These are phyloP conservation scores for Orchestia grillus DNA, from an alignment of 1,140 invertebrate genomes.

Conservation along the genomic window DNA sequence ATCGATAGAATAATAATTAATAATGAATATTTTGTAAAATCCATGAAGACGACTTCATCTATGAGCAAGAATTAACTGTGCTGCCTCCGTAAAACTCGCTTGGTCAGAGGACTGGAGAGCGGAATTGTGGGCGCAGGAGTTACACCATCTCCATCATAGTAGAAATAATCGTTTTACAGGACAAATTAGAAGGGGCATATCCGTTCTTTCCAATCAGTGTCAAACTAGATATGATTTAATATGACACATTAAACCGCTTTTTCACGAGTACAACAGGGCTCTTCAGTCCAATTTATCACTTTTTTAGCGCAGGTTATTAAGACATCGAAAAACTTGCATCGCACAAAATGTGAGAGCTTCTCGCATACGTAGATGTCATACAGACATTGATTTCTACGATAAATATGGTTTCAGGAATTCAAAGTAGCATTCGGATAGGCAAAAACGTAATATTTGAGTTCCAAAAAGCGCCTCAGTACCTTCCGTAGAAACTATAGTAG, in stretches of 20 bases:
- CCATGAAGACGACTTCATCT: neutral
- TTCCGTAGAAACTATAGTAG: neutral
- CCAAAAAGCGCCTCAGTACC: neutral
- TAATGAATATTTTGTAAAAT: neutral
- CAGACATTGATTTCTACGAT: neutral
- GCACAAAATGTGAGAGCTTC: neutral
- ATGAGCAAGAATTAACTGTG: neutral
- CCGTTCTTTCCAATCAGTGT: neutral
- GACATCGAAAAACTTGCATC: neutral
- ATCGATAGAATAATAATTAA: neutral
- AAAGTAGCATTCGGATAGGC: too few species aligned
- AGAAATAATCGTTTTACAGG: neutral
- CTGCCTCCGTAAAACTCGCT: neutral
- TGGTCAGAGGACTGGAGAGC: neutral
- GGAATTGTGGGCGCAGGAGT: neutral
- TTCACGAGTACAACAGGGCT: neutral
- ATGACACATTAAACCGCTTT: neutral
- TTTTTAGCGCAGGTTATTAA: neutral
- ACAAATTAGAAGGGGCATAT: neutral
- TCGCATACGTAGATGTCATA: neutral
- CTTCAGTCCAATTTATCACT: neutral
- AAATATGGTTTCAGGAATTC: neutral
- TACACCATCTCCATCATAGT: neutral
- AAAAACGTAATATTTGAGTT: neutral
- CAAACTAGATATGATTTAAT: neutral